These are phyloP conservation scores for Atlantisia rogersi DNA, from an alignment of 2,113 vertebrate genomes.

Conservation along the genomic window DNA sequence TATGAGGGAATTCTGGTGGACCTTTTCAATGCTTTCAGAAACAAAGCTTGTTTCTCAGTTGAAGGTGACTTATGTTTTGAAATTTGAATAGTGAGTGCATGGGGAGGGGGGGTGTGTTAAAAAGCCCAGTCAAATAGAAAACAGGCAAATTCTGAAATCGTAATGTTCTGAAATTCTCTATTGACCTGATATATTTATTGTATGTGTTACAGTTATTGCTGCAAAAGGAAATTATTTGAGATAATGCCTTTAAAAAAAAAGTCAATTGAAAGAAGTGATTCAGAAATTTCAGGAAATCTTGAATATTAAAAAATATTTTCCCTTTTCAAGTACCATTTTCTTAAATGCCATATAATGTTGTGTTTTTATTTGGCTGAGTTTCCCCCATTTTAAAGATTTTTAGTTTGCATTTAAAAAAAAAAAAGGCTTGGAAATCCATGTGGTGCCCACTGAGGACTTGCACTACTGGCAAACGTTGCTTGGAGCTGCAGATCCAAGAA, in stretches of 20 bases:
- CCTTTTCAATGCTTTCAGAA: neutral
- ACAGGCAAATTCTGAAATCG: neutral
- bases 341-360: neutral
- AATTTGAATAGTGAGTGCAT: neutral
- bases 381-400: neutral
- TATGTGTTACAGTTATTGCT: neutral
- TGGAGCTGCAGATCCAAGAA: neutral
- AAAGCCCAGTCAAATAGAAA: neutral
- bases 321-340: neutral
- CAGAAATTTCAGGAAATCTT: neutral
- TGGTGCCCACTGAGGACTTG: neutral
- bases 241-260: neutral
- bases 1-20: neutral
- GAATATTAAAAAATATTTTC: neutral
- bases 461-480: neutral
- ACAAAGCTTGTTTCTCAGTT: neutral
- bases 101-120: too few species aligned
- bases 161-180: neutral
- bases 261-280: neutral
- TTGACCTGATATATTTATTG: neutral
- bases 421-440: neutral
- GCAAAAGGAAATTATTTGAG: neutral
- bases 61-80: neutral
- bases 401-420: neutral
- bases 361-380: conserved; percentile 35